A percentile compares a stretch with the other conserved stretches of the same genome.
These are phyloP conservation scores for Amorpha juglandis DNA, from an alignment of 2,888 invertebrate species.

Conservation along the genomic window DNA sequence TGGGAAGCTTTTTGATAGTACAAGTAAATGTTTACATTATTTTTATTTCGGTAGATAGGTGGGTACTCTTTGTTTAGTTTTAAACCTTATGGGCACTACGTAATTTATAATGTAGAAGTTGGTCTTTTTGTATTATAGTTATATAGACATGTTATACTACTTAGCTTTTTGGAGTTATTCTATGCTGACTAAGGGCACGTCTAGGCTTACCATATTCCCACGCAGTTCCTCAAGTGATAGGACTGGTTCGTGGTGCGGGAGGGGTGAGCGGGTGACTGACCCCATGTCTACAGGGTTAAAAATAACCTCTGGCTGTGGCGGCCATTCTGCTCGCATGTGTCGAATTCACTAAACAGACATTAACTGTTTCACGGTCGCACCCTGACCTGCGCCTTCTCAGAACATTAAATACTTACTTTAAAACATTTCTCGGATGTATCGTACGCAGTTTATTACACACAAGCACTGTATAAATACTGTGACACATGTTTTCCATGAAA, in stretches of 20 bases:
- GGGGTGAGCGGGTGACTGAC: constrained; percentile 81
- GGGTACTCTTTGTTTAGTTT: neutral
- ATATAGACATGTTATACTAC: too few relatives aligned
- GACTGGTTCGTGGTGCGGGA: constrained; percentile 77
- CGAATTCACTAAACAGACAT: constrained; percentile 82
- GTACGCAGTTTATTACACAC: neutral
- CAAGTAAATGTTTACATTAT: too few relatives aligned
- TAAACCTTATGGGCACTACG: neutral
- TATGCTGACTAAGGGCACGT: constrained; percentile 57
- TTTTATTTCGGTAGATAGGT: neutral
- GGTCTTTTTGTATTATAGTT: too few relatives aligned
- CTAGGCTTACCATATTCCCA: constrained; percentile 74
- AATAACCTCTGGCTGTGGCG: constrained; percentile 78
- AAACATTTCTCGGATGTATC: constrained; percentile 27
- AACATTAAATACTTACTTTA: constrained; percentile 47
- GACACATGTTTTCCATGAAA: neutral
- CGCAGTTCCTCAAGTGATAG: constrained; percentile 80
- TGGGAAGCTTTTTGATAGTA: too few relatives aligned
- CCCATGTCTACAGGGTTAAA: constrained; percentile 81
- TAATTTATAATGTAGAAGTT: constrained; percentile 11
- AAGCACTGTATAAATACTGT: too few relatives aligned
- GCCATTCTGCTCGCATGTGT: constrained; percentile 83
- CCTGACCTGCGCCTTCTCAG: constrained; percentile 76
- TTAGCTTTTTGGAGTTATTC: constrained; percentile 51
- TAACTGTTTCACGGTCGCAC: constrained; percentile 82